Evolutionary conservation across 1,140 invertebrate genomes (phyloP).

Genomic region (Pollicipes pollicipes): DNA sequence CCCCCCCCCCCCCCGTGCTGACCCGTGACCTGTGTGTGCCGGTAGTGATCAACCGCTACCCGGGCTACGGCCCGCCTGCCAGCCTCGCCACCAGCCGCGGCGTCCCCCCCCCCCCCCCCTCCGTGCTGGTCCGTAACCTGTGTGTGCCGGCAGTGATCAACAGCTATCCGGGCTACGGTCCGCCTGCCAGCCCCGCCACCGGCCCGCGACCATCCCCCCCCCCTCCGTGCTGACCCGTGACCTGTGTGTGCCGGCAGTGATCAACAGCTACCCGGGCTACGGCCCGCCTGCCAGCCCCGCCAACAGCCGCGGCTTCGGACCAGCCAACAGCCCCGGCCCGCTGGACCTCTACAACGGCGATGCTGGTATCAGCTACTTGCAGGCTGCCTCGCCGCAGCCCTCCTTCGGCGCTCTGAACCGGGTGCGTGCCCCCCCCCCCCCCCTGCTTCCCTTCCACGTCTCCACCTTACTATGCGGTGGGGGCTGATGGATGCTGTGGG

Average conservation of each 20-base stretch:
- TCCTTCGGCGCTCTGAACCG: conserved; percentile 12
- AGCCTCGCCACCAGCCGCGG: conserved; percentile 47
- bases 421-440: not conserved
- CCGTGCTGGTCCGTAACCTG: no score
- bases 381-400: conserved; percentile 25
- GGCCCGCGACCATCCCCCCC: no score
- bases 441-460: no score
- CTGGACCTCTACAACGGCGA: conserved; percentile 71
- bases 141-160: no score
- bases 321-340: conserved; percentile 57
- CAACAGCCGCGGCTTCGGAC: conserved; percentile 53
- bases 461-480: no score
- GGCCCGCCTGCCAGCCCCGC: conserved; percentile 49
- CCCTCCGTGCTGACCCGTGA: not conserved
- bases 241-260: conserved; percentile 46
- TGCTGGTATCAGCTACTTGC: conserved; percentile 20
- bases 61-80: conserved; percentile 47
- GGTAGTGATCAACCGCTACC: conserved; percentile 86
- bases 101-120: no score
- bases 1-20: no score
- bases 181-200: no score
- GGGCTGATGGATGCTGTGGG: no score
- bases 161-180: no score
- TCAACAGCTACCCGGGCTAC: conserved; percentile 75
- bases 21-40: not conserved